These are phyloP conservation scores for Acholoe squamosa DNA, from an alignment of 2,888 invertebrate species.

Conservation along the genomic window DNA sequence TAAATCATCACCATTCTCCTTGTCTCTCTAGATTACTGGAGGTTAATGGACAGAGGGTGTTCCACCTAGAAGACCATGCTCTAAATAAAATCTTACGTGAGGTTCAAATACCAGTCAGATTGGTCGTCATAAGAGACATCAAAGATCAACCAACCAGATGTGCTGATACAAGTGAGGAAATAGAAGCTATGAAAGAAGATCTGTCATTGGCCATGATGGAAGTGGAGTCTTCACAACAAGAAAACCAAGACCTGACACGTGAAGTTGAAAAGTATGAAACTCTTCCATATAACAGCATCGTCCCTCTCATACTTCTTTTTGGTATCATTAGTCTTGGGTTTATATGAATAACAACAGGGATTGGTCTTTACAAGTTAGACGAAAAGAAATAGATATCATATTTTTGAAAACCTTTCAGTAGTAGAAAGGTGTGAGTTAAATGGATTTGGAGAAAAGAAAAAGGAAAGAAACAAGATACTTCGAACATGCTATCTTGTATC, in stretches of 20 bases:
- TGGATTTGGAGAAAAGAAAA: no score
- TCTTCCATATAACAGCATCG: no score
- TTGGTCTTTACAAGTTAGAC: no score
- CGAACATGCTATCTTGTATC: no score
- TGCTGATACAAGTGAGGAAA: neutral
- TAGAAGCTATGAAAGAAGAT: slow-evolving; percentile 48
- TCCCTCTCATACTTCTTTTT: no score
- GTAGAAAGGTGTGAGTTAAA: no score
- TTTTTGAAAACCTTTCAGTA: no score
- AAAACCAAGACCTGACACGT: slow-evolving; percentile 42
- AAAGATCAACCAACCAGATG: neutral
- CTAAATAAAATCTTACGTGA: neutral
- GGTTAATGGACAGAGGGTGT: slow-evolving; percentile 39
- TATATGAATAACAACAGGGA: no score
- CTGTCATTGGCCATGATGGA: slow-evolving; percentile 53
- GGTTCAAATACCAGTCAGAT: slow-evolving; percentile 6
- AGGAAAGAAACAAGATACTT: no score
- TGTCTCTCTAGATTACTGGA: slow-evolving; percentile 39
- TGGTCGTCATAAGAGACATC: slow-evolving; percentile 55
- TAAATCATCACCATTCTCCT: no score
- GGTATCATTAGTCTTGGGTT: no score
- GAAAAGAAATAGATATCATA: no score
- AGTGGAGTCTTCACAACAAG: slow-evolving; percentile 57
- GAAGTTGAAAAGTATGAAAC: slow-evolving; percentile 33
- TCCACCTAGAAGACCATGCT: slow-evolving; percentile 50